Evolutionary conservation across 2,888 invertebrate genomes (phyloP).

Genomic region (Phytoseiulus persimilis): DNA sequence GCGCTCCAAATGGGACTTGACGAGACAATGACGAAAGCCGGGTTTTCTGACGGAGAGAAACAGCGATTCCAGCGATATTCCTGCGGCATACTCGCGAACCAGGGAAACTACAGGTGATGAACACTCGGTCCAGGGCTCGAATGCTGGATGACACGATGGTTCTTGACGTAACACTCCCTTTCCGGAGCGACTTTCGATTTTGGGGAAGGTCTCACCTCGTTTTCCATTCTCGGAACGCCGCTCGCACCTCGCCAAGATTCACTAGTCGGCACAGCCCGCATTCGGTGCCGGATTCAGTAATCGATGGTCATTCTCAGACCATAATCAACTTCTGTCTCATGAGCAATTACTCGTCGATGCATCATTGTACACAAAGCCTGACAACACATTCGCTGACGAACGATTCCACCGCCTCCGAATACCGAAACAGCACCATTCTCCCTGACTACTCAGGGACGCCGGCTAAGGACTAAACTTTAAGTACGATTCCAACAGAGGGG

Average conservation of each 20-base stretch:
- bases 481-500: neutral
- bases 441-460: neutral
- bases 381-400: too few relatives aligned
- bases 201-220: too few relatives aligned
- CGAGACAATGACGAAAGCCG: neutral
- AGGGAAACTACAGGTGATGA: neutral
- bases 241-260: too few relatives aligned
- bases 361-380: too few relatives aligned
- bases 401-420: too few relatives aligned
- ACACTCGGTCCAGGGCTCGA: neutral
- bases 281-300: too few relatives aligned
- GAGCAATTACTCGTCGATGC: too few relatives aligned
- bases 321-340: too few relatives aligned
- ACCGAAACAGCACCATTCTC: neutral
- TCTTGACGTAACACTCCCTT: neutral
- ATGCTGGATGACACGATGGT: neutral
- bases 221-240: too few relatives aligned
- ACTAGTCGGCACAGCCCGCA: too few relatives aligned
- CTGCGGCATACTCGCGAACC: neutral
- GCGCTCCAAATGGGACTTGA: neutral
- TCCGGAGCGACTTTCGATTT: neutral
- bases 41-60: neutral
- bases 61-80: neutral
- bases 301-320: too few relatives aligned
- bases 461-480: neutral